phyloP scores from a whole-genome alignment of 2,797 vertebrate species.

The Chanos chanos region DNA sequence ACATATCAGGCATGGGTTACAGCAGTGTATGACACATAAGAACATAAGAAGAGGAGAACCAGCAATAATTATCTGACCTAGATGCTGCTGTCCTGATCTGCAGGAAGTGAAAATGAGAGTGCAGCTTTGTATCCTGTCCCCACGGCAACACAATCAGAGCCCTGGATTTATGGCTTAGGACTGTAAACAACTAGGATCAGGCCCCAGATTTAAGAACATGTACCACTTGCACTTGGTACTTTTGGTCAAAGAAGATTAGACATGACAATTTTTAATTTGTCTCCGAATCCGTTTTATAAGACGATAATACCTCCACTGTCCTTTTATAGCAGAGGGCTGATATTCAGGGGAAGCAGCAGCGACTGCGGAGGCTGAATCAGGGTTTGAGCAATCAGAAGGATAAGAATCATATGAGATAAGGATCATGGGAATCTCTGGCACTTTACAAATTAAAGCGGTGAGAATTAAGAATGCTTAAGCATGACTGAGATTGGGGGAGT shows the following conservation, averaged over 20 bases:
- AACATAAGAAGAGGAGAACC: slow-evolving; percentile 9
- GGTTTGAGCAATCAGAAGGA: slow-evolving; percentile 57
- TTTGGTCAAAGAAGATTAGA: slow-evolving; percentile 65
- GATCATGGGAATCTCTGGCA: slow-evolving; percentile 50
- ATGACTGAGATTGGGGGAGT: slow-evolving; percentile 63
- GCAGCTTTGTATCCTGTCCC: slow-evolving; percentile 55
- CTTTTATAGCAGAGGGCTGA: slow-evolving; percentile 48
- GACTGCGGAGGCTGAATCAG: too few species aligned
- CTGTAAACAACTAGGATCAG: slow-evolving; percentile 67
- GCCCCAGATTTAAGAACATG: slow-evolving; percentile 57
- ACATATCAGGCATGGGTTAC: too few species aligned
- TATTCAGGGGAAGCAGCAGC: slow-evolving; percentile 34
- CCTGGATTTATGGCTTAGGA: slow-evolving; percentile 53
- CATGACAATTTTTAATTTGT: slow-evolving; percentile 72
- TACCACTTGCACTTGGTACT: slow-evolving; percentile 69
- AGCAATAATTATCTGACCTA: slow-evolving; percentile 67
- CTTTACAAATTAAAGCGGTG: slow-evolving; percentile 59
- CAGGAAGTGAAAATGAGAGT: slow-evolving; percentile 72
- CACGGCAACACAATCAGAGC: slow-evolving; percentile 56
- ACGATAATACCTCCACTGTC: slow-evolving; percentile 55
- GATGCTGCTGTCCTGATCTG: slow-evolving; percentile 64
- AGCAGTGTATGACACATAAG: not conserved
- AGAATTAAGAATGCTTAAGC: slow-evolving; percentile 66
- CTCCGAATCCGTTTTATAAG: slow-evolving; percentile 60
- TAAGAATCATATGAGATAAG: slow-evolving; percentile 27